Conservation (phyloP, 2,797 vertebrate species). For the Euthynnus affinis region DNA sequence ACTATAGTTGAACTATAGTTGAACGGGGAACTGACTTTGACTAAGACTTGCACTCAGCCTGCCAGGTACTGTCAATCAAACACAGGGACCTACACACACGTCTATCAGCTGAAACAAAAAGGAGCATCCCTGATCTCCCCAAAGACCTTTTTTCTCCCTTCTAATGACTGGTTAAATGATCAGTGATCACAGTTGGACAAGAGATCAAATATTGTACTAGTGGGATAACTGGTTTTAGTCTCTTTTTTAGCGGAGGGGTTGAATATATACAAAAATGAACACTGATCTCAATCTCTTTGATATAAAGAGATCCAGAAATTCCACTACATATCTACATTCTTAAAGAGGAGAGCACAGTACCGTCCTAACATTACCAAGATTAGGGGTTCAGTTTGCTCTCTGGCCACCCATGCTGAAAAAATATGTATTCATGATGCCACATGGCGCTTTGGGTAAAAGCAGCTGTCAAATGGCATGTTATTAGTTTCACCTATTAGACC, state of each 20-base stretch:
- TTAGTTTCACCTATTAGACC: constrained; percentile 54
- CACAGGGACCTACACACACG: too few relatives aligned
- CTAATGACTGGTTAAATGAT: too few relatives aligned
- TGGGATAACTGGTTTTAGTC: too few relatives aligned
- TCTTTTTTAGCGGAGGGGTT: neutral
- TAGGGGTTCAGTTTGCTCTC: constrained; percentile 18
- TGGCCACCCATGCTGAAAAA: constrained; percentile 36
- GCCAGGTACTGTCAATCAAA: too few relatives aligned
- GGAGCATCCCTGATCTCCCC: too few relatives aligned
- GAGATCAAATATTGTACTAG: too few relatives aligned
- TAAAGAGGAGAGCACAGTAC: neutral
- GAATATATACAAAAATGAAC: neutral
- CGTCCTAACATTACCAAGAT: constrained; percentile 23
- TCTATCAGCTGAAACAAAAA: too few relatives aligned
- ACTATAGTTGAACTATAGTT: too few relatives aligned
- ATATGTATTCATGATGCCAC: constrained; percentile 33
- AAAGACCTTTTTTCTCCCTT: too few relatives aligned
- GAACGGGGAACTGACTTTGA: too few relatives aligned
- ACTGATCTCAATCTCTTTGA: constrained; percentile 8
- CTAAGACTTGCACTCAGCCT: too few relatives aligned
- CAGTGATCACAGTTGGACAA: too few relatives aligned
- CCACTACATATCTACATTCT: constrained; percentile 11
- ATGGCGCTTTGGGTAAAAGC: constrained; percentile 55
- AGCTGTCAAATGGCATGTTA: constrained; percentile 40
- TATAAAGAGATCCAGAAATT: neutral